phyloP scores from a whole-genome alignment of 1,140 invertebrate species.

The Drosophila nasuta region DNA sequence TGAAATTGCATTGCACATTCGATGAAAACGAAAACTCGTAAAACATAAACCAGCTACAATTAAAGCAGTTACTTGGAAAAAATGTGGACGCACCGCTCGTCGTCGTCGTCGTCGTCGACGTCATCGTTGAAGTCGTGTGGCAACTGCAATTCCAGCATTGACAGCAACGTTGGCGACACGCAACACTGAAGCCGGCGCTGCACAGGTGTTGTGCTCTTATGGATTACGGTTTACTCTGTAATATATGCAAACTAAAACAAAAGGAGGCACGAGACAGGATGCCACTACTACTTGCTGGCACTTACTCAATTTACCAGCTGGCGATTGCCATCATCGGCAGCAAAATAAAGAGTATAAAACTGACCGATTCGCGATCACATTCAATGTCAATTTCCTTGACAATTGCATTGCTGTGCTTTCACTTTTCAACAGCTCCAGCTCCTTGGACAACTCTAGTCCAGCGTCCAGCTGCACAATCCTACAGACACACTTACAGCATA shows the following conservation, averaged over 20 bases:
- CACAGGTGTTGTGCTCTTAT: slow-evolving; percentile 18
- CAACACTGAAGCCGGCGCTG: slow-evolving; percentile 33
- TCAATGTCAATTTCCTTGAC: slow-evolving; percentile 20
- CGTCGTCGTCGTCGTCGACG: background rate
- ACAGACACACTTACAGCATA: slow-evolving; percentile 45
- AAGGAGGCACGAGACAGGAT: slow-evolving; percentile 47
- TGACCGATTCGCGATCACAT: slow-evolving; percentile 28
- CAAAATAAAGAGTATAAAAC: slow-evolving; percentile 1
- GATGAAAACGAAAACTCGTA: slow-evolving; percentile 51
- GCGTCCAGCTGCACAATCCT: slow-evolving; percentile 36
- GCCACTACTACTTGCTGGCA: slow-evolving; percentile 6
- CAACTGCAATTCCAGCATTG: slow-evolving; percentile 63
- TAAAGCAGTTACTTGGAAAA: slow-evolving; percentile 62
- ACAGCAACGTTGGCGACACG: slow-evolving; percentile 52
- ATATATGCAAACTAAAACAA: slow-evolving; percentile 49
- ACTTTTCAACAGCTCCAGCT: slow-evolving; percentile 53
- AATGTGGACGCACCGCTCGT: slow-evolving; percentile 60
- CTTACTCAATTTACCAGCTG: slow-evolving; percentile 45
- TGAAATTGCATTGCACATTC: slow-evolving; percentile 69
- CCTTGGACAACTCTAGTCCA: slow-evolving; percentile 25
- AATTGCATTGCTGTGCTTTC: slow-evolving; percentile 55
- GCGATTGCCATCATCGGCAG: slow-evolving; percentile 61
- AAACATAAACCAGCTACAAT: slow-evolving; percentile 57
- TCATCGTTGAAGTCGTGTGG: slow-evolving; percentile 19
- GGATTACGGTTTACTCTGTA: slow-evolving; percentile 10